phyloP scores from a whole-genome alignment of 2,888 invertebrate genomes.

The Drosophila anomalata region DNA sequence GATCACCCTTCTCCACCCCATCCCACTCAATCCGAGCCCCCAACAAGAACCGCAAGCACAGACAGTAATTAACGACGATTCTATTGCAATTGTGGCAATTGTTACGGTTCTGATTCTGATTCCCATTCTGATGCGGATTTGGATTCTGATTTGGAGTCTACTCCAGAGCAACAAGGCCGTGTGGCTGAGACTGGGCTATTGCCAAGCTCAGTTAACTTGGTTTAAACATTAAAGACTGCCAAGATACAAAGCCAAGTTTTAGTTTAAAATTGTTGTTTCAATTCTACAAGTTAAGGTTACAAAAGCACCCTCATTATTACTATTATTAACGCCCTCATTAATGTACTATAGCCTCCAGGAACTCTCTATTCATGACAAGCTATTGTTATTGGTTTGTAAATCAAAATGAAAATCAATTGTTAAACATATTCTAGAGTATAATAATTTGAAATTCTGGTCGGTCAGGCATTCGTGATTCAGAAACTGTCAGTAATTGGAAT shows the following conservation, averaged over 20 bases:
- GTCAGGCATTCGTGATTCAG: slow-evolving; percentile 9
- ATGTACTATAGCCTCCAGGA: not conserved
- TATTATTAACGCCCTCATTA: not conserved
- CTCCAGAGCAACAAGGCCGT: not conserved
- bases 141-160: not conserved
- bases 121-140: not conserved
- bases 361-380: not conserved
- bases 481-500: slow-evolving; percentile 8
- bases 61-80: slow-evolving; percentile 82
- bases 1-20: slow-evolving; percentile 2
- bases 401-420: not conserved
- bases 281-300: not conserved
- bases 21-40: slow-evolving; percentile 37
- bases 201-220: slow-evolving; percentile 2
- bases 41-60: slow-evolving; percentile 69
- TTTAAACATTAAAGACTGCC: not conserved
- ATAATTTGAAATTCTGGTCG: not conserved
- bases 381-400: not conserved
- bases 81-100: slow-evolving; percentile 83
- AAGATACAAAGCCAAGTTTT: slow-evolving; percentile 1
- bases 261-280: not conserved
- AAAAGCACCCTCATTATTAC: no score
- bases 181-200: not conserved
- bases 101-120: slow-evolving; percentile 80
- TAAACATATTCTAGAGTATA: no score